A percentile compares a stretch with the other conserved stretches of the same genome.
Conservation (phyloP, 2,113 vertebrate species). For the Dunckerocampus dactyliophorus region DNA sequence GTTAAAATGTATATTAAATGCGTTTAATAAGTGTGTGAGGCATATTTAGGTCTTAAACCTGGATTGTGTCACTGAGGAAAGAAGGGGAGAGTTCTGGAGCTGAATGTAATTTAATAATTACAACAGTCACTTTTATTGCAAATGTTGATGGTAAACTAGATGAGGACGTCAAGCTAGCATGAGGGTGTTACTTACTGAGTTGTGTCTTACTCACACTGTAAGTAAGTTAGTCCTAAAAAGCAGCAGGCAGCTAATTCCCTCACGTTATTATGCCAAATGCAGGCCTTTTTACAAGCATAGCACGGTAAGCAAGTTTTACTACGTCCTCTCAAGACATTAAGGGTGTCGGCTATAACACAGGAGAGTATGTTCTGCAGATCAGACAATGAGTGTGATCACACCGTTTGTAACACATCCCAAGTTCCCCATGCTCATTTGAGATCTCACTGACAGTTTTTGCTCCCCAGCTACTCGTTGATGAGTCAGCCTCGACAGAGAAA, state of each 20-base stretch:
- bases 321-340: slow-evolving; percentile 11
- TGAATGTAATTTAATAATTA: too few relatives aligned
- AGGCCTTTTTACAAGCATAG: slow-evolving; percentile 3
- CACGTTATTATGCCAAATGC: neutral
- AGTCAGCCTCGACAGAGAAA: slow-evolving; percentile 48
- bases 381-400: slow-evolving; percentile 32
- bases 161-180: too few relatives aligned
- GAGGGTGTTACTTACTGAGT: too few relatives aligned
- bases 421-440: slow-evolving; percentile 14
- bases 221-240: too few relatives aligned
- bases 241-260: neutral
- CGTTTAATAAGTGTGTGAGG: too few relatives aligned
- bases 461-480: slow-evolving; percentile 38
- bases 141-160: too few relatives aligned
- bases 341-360: neutral
- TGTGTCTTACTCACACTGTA: too few relatives aligned
- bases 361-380: slow-evolving; percentile 18
- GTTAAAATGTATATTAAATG: too few relatives aligned
- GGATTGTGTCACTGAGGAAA: too few relatives aligned
- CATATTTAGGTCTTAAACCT: too few relatives aligned
- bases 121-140: too few relatives aligned
- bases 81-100: too few relatives aligned
- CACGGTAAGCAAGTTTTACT: slow-evolving; percentile 5
- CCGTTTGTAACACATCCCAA: slow-evolving; percentile 18
- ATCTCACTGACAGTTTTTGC: slow-evolving; percentile 34